Conservation (phyloP, 92 coral and sea anemone genomes). For the Heliopora coerulea region DNA sequence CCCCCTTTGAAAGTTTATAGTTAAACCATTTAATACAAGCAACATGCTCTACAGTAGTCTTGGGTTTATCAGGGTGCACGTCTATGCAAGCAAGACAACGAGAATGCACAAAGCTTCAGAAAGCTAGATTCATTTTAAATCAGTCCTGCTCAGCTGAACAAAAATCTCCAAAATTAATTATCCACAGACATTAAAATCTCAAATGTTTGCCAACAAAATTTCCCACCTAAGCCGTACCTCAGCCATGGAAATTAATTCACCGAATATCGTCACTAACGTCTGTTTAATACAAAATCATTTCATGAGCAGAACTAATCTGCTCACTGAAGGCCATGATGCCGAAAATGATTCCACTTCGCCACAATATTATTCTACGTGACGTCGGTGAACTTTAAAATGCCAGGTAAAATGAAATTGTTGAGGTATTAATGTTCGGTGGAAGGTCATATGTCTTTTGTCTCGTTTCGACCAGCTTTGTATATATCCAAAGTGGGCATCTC, state of each 20-base stretch:
- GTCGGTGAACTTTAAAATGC: conserved; percentile 3
- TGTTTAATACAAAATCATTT: neutral
- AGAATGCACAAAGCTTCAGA: too few species aligned
- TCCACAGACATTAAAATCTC: conserved; percentile 2
- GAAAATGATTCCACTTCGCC: neutral
- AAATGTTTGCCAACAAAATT: conserved; percentile 3
- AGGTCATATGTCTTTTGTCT: conserved; percentile 21
- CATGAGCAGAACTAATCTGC: neutral
- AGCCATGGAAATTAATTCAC: neutral
- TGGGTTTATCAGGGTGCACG: too few species aligned
- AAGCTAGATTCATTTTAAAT: neutral
- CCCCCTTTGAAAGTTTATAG: too few species aligned
- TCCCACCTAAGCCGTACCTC: neutral
- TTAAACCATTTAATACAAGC: too few species aligned
- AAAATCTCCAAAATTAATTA: neutral
- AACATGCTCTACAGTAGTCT: too few species aligned
- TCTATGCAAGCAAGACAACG: too few species aligned
- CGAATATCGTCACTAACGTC: neutral
- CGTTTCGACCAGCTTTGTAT: neutral
- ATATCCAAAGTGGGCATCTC: conserved; percentile 12
- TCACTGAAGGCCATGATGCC: neutral
- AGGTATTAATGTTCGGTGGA: neutral
- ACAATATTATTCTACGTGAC: neutral
- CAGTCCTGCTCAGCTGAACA: neutral
- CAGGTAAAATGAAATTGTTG: neutral